Base-by-base conservation (phyloP, 2,888 invertebrate genomes). In the Orthonychiurus folsomi region DNA sequence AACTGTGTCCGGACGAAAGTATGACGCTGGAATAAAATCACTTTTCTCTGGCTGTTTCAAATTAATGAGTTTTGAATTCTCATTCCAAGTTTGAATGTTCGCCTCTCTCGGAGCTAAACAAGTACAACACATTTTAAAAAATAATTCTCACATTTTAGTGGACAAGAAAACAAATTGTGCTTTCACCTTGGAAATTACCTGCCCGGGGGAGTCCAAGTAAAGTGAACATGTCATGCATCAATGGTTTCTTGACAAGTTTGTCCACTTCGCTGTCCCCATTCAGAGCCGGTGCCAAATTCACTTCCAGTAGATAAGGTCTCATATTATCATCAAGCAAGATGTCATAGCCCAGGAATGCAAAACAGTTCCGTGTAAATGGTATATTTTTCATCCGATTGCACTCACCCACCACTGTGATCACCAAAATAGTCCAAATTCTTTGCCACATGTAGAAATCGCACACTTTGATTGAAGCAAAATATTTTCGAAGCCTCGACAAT, bases 311-410 rank as follows among this genome's bases (percentile, higher is more conserved):
- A 62, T 62, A 65, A 0, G 93, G 93, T 69, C 88, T 86, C 66
- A 93, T 78, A 59, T 85, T 81, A 53, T 85, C 84, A 75, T 93
- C 93, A 1, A 93, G 83, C 48, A 93, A 79, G 50, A 93, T 86
- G 76, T 93, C 93, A 75, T 93, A 93, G 2, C 93, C 93, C 75
- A 92, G 93, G 74, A 92, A 86, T 76, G 92, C 91, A 76, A 90
- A 90, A 77, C 89, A 89, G 78, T 89, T 89, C 37, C 84, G 82
- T 0, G 63, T 58, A 53, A 26, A 12, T 0, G 20, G 37, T 18
- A 37, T 52, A 1, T 12, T 54, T 54, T 20, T 59, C 60, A 1
- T 56, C 63, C 20, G 62, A 50, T 28, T 64, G 28, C 12, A 64
- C 61, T 60, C 71, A 55, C 88, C 87, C 20, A 89, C 77, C 21